Evolutionary conservation across 2,888 invertebrate species (phyloP), one percentile per base, ranked within the genome.

Genomic region (Frankliniella intonsa): DNA sequence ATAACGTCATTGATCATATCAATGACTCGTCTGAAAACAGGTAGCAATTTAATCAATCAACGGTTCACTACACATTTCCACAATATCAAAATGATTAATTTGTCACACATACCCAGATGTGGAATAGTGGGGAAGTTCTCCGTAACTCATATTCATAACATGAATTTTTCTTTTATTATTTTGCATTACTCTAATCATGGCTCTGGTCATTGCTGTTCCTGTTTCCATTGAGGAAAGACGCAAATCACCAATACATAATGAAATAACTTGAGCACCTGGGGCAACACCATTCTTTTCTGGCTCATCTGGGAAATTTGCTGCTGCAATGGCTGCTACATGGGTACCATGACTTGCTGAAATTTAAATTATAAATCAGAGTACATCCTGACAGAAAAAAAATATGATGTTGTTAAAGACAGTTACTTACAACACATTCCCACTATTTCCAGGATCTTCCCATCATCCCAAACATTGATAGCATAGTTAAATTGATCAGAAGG

Each of bases 121-220:
- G 3, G 95, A 92, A 94, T 97, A 97, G 88, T 97, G 95, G 0
- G 96, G 93, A 86, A 95, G 96, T 88, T 99, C 99, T 0, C 99
- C 99, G 86, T 98, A 99, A 87, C 98, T 98, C 96, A 97, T 98
- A 88, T 99, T 99, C 85, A 99, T 95, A 0, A 99, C 93, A 87
- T 99, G 95, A 81, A 96, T 90, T 85, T 85, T 85, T 80, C 85
- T 85, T 11, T 86, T 84, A 80, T 85, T 84, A n/a, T 91, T 91
- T 86, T 94, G 92, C 94, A 96, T 96, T 65, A 96, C 90, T 88
- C 94, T 93, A 85, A 95, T 94, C 90, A 98, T 97, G 12, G 98
- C 98, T 84, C 99, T 90, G 1, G 97, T 94, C 9, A 99, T 88
- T 0, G 97, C 95, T 0, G 97, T 94, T 22, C 98, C 98, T 0